These are phyloP conservation scores for Leucoraja ocellata DNA, from an alignment of 2,797 vertebrate species.

Conservation along the genomic window DNA sequence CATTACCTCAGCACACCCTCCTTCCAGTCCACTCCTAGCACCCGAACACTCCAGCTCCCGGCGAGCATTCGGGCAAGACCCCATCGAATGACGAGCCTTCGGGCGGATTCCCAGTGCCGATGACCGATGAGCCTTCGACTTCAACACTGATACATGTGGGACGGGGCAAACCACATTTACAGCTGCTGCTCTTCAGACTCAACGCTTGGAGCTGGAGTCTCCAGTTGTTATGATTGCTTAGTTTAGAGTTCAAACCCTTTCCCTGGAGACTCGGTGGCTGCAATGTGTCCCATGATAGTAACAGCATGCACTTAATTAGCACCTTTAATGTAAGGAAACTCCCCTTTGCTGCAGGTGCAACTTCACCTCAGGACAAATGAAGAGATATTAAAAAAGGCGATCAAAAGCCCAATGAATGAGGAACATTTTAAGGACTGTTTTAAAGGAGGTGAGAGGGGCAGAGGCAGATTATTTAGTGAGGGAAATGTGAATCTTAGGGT, in stretches of 20 bases:
- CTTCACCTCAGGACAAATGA: not conserved
- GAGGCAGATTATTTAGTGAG: not conserved
- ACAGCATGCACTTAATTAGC: not conserved
- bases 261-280: not conserved
- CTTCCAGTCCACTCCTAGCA: too few relatives aligned
- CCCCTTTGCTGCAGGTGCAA: not conserved
- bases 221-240: not conserved
- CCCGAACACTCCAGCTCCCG: too few relatives aligned
- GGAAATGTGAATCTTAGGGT: not conserved
- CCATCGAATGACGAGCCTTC: too few relatives aligned
- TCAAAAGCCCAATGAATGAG: not conserved
- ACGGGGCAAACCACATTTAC: not conserved
- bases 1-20: too few relatives aligned
- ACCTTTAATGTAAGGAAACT: not conserved
- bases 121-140: too few relatives aligned
- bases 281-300: not conserved
- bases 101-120: too few relatives aligned
- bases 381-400: not conserved
- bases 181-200: not conserved
- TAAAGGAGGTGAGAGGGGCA: not conserved
- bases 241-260: not conserved
- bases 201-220: not conserved
- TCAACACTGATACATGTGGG: too few relatives aligned
- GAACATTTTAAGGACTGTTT: not conserved
- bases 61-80: too few relatives aligned